These are phyloP conservation scores for Drosophila pseudotalamancana DNA, from an alignment of 2,888 invertebrate genomes.

Conservation along the genomic window DNA sequence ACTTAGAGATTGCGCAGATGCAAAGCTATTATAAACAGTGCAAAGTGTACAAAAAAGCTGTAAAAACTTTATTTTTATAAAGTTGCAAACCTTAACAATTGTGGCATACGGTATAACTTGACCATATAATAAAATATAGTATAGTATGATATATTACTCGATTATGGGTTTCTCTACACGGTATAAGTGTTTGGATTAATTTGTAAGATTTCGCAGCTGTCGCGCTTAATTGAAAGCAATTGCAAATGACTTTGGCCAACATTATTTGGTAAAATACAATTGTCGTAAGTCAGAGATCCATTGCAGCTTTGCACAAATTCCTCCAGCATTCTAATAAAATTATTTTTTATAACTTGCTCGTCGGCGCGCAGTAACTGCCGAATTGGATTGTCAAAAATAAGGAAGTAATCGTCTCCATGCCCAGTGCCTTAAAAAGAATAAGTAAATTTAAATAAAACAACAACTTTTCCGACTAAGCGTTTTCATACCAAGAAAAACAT, in stretches of 20 bases:
- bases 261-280: constrained; percentile 65
- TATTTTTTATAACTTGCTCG: constrained; percentile 54
- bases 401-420: constrained; percentile 72
- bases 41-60: no score
- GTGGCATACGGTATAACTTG: no score
- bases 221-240: constrained; percentile 52
- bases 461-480: no score
- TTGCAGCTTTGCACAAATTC: constrained; percentile 47
- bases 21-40: no score
- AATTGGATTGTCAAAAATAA: constrained; percentile 49
- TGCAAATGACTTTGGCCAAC: constrained; percentile 36
- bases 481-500: constrained; percentile 85
- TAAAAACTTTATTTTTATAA: not conserved
- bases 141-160: no score
- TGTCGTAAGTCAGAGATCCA: constrained; percentile 49
- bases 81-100: no score
- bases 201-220: constrained; percentile 32
- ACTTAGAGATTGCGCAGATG: no score
- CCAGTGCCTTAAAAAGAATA: constrained; percentile 54
- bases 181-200: not conserved
- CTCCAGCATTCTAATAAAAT: constrained; percentile 72
- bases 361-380: constrained; percentile 25
- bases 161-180: no score
- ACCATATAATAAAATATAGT: no score
- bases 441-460: no score